These are phyloP conservation scores for Hydrolagus colliei DNA, from an alignment of 2,797 vertebrate species.

Conservation along the genomic window DNA sequence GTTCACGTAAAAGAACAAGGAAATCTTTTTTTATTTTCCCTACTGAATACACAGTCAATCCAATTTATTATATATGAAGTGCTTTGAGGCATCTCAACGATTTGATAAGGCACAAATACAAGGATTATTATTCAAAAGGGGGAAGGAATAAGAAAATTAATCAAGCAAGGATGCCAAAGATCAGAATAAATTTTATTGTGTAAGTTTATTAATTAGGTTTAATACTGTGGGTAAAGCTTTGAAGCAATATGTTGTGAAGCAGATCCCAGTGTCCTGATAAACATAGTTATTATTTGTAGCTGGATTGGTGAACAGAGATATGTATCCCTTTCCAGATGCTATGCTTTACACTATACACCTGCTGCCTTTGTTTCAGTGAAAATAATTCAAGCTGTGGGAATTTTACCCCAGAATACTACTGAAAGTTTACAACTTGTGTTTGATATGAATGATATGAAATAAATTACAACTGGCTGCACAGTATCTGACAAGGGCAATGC, in stretches of 20 bases:
- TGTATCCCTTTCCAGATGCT: not conserved
- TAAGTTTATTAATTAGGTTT: not conserved
- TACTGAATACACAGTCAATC: too few relatives aligned
- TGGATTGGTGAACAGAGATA: not conserved
- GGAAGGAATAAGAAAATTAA: too few relatives aligned
- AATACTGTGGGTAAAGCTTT: not conserved
- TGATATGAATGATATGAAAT: not conserved
- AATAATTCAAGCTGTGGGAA: not conserved
- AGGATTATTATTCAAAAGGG: too few relatives aligned
- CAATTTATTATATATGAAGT: too few relatives aligned
- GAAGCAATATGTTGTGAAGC: not conserved
- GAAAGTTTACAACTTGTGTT: not conserved
- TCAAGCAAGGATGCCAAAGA: too few relatives aligned
- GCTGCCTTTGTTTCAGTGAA: not conserved
- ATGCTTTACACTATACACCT: not conserved
- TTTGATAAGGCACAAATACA: too few relatives aligned
- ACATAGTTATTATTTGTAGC: not conserved
- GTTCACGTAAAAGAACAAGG: too few relatives aligned
- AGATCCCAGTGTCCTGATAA: too few relatives aligned
- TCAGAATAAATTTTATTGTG: not conserved
- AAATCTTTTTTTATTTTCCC: too few relatives aligned
- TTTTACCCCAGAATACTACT: not conserved
- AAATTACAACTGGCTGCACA: slow-evolving; percentile 37
- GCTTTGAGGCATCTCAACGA: too few relatives aligned
- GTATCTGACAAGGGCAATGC: slow-evolving; percentile 46